A percentile compares a stretch with the other conserved stretches of the same genome.
Evolutionary conservation across 2,113 vertebrate species (phyloP).

Genomic region (Pollachius pollachius): DNA sequence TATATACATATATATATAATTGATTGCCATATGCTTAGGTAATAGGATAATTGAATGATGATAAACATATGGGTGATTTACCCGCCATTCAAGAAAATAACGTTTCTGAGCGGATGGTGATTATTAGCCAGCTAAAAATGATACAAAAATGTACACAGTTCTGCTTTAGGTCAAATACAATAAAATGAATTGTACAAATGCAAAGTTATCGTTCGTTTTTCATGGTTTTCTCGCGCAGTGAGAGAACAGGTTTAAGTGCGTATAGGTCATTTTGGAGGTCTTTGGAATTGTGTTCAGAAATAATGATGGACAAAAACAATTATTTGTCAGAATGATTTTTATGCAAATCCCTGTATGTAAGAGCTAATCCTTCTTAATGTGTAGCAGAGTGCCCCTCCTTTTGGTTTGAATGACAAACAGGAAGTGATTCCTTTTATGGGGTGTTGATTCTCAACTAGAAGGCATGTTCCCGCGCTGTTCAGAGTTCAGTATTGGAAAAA

Average conservation of each 20-base stretch:
- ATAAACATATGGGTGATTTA: too few species aligned
- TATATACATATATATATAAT: too few species aligned
- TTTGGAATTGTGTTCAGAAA: constrained; percentile 65
- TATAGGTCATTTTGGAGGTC: constrained; percentile 2
- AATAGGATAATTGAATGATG: too few species aligned
- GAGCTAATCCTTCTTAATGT: constrained; percentile 44
- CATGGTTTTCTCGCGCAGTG: too few species aligned
- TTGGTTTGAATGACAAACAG: constrained; percentile 19
- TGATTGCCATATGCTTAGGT: too few species aligned
- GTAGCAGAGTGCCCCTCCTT: constrained; percentile 51
- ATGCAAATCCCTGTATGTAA: constrained; percentile 70
- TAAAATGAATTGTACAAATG: constrained; percentile 33
- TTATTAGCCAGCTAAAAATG: too few species aligned
- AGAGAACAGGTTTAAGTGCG: constrained; percentile 21
- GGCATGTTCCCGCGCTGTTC: constrained; percentile 32
- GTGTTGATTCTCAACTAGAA: constrained; percentile 42
- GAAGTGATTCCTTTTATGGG: constrained; percentile 52
- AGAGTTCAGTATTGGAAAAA: constrained; percentile 43
- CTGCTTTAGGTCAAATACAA: too few species aligned
- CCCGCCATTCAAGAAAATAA: too few species aligned
- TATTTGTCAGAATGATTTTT: constrained; percentile 52
- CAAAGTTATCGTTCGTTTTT: constrained; percentile 32
- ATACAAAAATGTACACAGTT: too few species aligned
- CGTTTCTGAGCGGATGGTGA: too few species aligned
- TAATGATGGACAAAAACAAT: constrained; percentile 5